A percentile compares a stretch with the other conserved stretches of the same genome.
These are phyloP conservation scores for Trachymyrmex cornetzi DNA, from an alignment of 1,140 invertebrate species.

Conservation along the genomic window DNA sequence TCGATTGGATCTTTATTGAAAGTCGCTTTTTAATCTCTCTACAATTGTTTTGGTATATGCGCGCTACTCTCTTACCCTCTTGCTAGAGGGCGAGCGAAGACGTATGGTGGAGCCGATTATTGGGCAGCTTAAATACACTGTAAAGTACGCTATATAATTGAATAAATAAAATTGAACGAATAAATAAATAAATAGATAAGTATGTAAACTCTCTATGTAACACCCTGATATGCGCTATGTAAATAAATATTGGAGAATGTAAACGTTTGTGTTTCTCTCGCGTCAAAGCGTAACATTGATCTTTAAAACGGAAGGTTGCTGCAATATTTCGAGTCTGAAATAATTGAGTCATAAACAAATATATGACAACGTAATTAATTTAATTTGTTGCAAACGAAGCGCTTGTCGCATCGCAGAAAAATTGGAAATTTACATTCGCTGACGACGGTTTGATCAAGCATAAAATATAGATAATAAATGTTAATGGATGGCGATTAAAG, in stretches of 20 bases:
- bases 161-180: slow-evolving; percentile 65
- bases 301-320: neutral
- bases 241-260: slow-evolving; percentile 62
- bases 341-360: neutral
- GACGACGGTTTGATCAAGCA: neutral
- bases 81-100: slow-evolving; percentile 51
- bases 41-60: slow-evolving; percentile 61
- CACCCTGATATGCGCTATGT: slow-evolving; percentile 62
- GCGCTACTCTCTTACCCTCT: slow-evolving; percentile 54
- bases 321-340: neutral
- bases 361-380: neutral
- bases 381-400: neutral
- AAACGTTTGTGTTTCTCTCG: slow-evolving; percentile 16
- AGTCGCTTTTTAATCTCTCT: slow-evolving; percentile 44
- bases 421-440: neutral
- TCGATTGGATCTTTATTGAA: slow-evolving; percentile 44
- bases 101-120: slow-evolving; percentile 33
- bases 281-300: neutral
- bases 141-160: slow-evolving; percentile 67
- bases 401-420: neutral
- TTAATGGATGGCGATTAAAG: slow-evolving; percentile 3
- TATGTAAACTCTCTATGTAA: slow-evolving; percentile 57
- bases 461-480: slow-evolving; percentile 10
- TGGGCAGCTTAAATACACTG: slow-evolving; percentile 51
- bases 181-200: slow-evolving; percentile 76